Base-by-base conservation (phyloP, 2,888 invertebrate species). In the Ernsta delagoae region DNA sequence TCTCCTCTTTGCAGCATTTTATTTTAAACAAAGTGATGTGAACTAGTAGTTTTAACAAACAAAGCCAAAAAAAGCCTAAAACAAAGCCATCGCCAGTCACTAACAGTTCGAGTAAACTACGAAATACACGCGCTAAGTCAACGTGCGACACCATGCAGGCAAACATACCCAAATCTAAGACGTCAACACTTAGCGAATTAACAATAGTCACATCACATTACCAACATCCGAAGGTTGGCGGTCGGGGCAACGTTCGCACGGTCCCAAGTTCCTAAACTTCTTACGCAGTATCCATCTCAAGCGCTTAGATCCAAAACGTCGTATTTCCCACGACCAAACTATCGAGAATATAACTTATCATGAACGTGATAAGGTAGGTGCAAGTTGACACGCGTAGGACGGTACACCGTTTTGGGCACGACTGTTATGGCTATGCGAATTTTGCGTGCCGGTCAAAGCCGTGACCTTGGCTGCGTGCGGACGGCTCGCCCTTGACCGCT, bases 401-500 rank as follows among this genome's bases (percentile, higher is more conserved):
- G 8, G 9, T 54, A 24, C 5, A 34, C 1, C 39, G 24, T 68
- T 48, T 56, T 48, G 7, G 11, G 5, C 3, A 9, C 9, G 34
- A 50, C 59, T 62, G 48, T 50, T 56, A 39, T 50, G 59, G 24
- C 75, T 74, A 75, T 65, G 74, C 75, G 65, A 75, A 74, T 74
- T 77, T 77, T 71, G 73, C 72, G 73, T 73, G 71, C 72, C 75
- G 77, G 79, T 78, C 78, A 74, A 75, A 74, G 75, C 69, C 75
- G 73, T 75, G 79, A 80, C 81, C 81, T 81, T 81, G 78, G 66
- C 69, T 70, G 74, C 70, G 75, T 70, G 61, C 74, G 72, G 74
- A 72, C 77, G 77, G 62, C 57, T 69, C 71, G 80, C 77, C 81
- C 81, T 80, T 81, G 81, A 81, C 79, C 78, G 75, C 54, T 61